phyloP scores from a whole-genome alignment of 2,888 invertebrate species.

The Tribolium freemani region DNA sequence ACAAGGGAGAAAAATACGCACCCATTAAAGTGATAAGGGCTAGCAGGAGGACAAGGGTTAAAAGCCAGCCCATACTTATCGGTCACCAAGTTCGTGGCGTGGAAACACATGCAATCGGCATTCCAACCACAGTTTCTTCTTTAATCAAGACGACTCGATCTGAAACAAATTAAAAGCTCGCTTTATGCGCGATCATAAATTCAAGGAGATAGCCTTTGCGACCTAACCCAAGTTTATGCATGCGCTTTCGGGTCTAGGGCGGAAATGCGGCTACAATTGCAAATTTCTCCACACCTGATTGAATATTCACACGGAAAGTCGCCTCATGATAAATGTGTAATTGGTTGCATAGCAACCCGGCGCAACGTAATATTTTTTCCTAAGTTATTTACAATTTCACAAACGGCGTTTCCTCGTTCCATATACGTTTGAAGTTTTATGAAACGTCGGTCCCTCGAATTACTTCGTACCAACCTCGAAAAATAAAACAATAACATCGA shows the following conservation, averaged over 20 bases:
- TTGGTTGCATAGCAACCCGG: neutral
- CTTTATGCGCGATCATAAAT: neutral
- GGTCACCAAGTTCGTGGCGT: slow-evolving; percentile 63
- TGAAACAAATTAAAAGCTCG: neutral
- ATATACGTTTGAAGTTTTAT: slow-evolving; percentile 23
- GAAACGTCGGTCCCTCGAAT: slow-evolving; percentile 13
- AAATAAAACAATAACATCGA: slow-evolving; percentile 25
- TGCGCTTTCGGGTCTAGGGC: slow-evolving; percentile 4
- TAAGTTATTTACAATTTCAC: neutral
- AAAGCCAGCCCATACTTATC: slow-evolving; percentile 70
- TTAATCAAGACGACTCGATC: neutral
- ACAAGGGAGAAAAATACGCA: neutral
- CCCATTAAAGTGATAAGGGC: slow-evolving; percentile 68
- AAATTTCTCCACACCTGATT: slow-evolving; percentile 12
- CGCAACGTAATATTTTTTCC: neutral
- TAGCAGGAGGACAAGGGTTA: slow-evolving; percentile 67
- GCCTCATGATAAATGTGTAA: neutral
- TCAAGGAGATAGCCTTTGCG: neutral
- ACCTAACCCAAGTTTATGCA: slow-evolving; percentile 11
- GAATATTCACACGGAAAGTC: slow-evolving; percentile 4
- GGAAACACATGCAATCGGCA: slow-evolving; percentile 52
- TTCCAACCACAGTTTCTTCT: slow-evolving; percentile 34
- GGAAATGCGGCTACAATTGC: neutral
- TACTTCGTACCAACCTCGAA: slow-evolving; percentile 16
- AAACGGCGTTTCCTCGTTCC: slow-evolving; percentile 2